Percentiles rank a stretch among this genome's conserved stretches.
These are phyloP conservation scores for Falco rusticolus DNA, from an alignment of 2,797 vertebrate species.

Conservation along the genomic window DNA sequence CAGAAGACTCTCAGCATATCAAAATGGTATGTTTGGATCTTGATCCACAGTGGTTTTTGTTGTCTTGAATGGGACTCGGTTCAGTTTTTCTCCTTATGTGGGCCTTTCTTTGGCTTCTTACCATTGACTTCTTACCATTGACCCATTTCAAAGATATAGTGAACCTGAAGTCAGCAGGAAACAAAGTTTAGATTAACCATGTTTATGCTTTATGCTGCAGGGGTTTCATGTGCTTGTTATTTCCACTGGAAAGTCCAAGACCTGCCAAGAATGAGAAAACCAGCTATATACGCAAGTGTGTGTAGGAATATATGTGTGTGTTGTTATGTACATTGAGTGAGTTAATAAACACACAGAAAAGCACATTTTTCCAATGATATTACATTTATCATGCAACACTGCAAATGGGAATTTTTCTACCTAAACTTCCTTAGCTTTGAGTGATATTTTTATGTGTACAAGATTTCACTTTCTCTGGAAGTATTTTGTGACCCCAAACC, in stretches of 20 bases:
- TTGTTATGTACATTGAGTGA: neutral
- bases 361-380: neutral
- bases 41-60: neutral
- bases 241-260: neutral
- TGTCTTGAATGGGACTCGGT: neutral
- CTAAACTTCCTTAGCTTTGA: neutral
- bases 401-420: neutral
- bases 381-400: neutral
- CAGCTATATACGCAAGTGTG: neutral
- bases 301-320: neutral
- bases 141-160: neutral
- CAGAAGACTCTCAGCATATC: neutral
- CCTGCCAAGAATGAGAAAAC: neutral
- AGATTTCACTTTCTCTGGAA: neutral
- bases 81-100: neutral
- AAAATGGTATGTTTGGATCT: neutral
- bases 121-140: too few species aligned
- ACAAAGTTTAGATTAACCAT: neutral
- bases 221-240: neutral
- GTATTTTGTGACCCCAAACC: neutral
- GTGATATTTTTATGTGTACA: neutral
- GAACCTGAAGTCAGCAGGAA: neutral
- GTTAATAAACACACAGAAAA: neutral
- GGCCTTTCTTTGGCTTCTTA: neutral
- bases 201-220: neutral